These are phyloP conservation scores for Hirtodrosophila cameraria DNA, from an alignment of 2,888 invertebrate genomes.

Conservation along the genomic window DNA sequence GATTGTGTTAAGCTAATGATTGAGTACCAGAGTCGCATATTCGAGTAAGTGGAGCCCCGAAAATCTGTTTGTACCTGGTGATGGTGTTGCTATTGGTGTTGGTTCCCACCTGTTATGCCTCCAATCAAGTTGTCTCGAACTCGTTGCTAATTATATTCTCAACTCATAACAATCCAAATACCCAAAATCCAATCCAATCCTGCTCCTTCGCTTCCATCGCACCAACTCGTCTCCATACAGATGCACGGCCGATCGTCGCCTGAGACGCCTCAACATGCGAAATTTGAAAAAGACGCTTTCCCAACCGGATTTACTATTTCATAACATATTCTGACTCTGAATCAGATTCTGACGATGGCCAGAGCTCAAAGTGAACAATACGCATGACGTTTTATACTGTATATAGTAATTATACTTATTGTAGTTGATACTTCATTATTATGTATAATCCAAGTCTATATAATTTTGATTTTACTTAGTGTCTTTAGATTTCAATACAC, in stretches of 20 bases:
- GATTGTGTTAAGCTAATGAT: constrained; percentile 82
- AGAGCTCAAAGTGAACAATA: constrained; percentile 19
- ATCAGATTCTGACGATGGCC: neutral
- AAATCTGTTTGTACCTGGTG: constrained; percentile 39
- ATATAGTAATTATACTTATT: constrained; percentile 35
- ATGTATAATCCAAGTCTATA: too few species aligned
- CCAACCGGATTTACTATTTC: constrained; percentile 80
- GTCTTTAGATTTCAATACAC: too few species aligned
- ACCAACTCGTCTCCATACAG: constrained; percentile 34
- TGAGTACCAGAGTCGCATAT: constrained; percentile 81
- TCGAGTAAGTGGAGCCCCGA: constrained; percentile 79
- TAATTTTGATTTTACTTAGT: too few species aligned
- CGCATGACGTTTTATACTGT: constrained; percentile 15
- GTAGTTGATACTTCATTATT: too few species aligned
- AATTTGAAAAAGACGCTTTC: constrained; percentile 80
- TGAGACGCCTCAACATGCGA: constrained; percentile 73
- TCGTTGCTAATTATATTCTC: constrained; percentile 18
- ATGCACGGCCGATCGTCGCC: constrained; percentile 75
- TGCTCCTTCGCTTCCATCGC: constrained; percentile 16
- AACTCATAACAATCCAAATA: neutral
- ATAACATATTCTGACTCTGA: constrained; percentile 69
- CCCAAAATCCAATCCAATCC: constrained; percentile 15
- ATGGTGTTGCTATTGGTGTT: constrained; percentile 41
- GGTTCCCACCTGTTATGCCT: constrained; percentile 23
- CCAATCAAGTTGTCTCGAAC: constrained; percentile 28